Base-by-base conservation (phyloP, 2,888 invertebrate genomes). In the Nemotelus pantherinus region DNA sequence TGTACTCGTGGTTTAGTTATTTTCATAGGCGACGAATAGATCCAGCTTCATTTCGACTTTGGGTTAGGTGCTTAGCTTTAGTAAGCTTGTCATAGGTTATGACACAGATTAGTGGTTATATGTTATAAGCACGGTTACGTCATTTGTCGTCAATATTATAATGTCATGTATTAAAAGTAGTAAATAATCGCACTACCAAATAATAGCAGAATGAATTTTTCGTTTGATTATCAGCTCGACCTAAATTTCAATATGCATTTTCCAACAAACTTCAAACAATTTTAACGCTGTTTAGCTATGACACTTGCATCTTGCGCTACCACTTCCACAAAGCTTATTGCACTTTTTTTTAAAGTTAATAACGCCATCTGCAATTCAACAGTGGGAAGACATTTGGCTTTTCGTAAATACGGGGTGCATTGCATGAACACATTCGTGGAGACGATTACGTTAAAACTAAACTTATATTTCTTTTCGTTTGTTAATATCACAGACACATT, bases 401-500 rank as follows among this genome's bases (percentile, higher is more conserved):
- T 63, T 55, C 41, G 47, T 43, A 74, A 60, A 74, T 63, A 60
- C 48, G 60, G 60, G 47, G 60, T 74, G 74, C 60, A 50, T 48
- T 10, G 63, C 48, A 48, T 74, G 74, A 74, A 74, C 74, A 74
- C 74, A 74, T 25, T 74, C 45, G 48, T 48, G 74, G 60, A 48
- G 44, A 74, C 5, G 39, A 74, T 63, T 74, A 63, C 10, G 3
- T 70, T 58, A 7, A 10, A 39, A 58, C 47, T 44, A 9, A 47
- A 58, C 47, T 58, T 41, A 47, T 7, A 48, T 63, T 74, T 48
- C 47, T 41, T 44, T 55, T 2, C 41, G 53, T 50, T 63, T 39
- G 47, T 70, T 53, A n/a, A 3, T 48, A 74, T 74, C 74, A 74
- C 74, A 74, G 74, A 74, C 60, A 74, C 74, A 60, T 74, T 41